phyloP scores from a whole-genome alignment of 2,797 vertebrate species.

The Rhyacichthys aspro region DNA sequence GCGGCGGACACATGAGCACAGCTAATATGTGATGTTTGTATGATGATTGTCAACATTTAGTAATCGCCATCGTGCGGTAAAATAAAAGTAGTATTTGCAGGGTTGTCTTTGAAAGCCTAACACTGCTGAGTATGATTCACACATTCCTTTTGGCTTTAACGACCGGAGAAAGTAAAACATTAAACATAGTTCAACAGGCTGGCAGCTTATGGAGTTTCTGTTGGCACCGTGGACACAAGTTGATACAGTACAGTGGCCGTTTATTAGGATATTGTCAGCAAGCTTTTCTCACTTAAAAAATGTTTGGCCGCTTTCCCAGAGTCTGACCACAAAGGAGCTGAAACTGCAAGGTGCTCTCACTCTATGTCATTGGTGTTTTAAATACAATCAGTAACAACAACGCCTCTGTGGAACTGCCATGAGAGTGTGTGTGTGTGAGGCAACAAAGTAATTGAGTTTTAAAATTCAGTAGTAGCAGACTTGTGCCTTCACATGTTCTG shows the following conservation, averaged over 20 bases:
- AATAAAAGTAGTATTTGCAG: too few species aligned
- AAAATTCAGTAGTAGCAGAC: too few species aligned
- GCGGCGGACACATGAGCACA: too few species aligned
- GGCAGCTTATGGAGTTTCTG: conserved; percentile 33
- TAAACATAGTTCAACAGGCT: conserved; percentile 44
- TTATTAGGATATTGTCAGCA: conserved; percentile 26
- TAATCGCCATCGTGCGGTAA: too few species aligned
- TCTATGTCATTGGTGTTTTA: conserved; percentile 15
- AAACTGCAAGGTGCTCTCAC: conserved; percentile 31
- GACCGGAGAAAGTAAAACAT: conserved; percentile 59
- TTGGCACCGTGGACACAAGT: conserved; percentile 23
- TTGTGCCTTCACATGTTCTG: conserved; percentile 15
- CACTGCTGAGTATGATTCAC: conserved; percentile 43
- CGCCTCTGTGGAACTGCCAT: conserved; percentile 25
- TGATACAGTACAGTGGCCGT: conserved; percentile 24
- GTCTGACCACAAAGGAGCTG: conserved; percentile 26
- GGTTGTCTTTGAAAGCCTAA: conserved; percentile 13
- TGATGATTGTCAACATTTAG: too few species aligned
- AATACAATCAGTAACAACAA: conserved; percentile 33
- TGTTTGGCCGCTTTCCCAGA: conserved; percentile 38
- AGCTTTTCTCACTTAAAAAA: conserved; percentile 23
- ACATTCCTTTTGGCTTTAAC: conserved; percentile 60
- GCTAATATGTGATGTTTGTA: too few species aligned
- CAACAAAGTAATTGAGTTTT: too few species aligned
- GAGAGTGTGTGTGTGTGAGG: conserved; percentile 25